Conservation (phyloP, 2,888 invertebrate species). For the Lasioglossum marginatum region DNA sequence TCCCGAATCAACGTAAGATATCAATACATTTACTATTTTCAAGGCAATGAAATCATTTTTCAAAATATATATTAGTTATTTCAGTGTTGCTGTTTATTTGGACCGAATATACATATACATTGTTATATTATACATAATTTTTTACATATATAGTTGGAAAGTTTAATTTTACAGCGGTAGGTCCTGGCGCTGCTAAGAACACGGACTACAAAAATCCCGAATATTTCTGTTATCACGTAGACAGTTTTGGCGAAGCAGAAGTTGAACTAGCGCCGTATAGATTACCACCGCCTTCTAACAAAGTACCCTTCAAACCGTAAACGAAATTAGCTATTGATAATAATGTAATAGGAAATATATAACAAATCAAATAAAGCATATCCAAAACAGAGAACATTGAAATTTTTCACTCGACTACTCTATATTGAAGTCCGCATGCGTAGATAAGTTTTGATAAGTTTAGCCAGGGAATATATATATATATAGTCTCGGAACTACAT, state of each 20-base stretch:
- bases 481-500: too few species aligned
- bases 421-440: neutral
- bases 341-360: slow-evolving; percentile 19
- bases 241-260: slow-evolving; percentile 93
- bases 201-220: slow-evolving; percentile 94
- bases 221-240: slow-evolving; percentile 92
- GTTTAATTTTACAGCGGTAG: slow-evolving; percentile 85
- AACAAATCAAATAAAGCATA: slow-evolving; percentile 30
- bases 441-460: too few species aligned
- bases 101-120: neutral
- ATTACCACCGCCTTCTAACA: slow-evolving; percentile 91
- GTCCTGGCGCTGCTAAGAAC: slow-evolving; percentile 90
- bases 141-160: neutral
- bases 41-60: neutral
- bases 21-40: slow-evolving; percentile 9
- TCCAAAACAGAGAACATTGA: neutral
- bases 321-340: slow-evolving; percentile 13
- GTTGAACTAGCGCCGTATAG: slow-evolving; percentile 93
- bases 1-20: slow-evolving; percentile 77
- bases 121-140: neutral
- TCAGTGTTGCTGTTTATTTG: neutral
- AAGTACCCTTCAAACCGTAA: slow-evolving; percentile 74
- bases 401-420: neutral
- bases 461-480: too few species aligned
- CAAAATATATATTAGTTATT: neutral